A percentile compares a stretch with the other conserved stretches of the same genome.
phyloP scores from a whole-genome alignment of 2,113 vertebrate genomes.

The Thomomys bottae region DNA sequence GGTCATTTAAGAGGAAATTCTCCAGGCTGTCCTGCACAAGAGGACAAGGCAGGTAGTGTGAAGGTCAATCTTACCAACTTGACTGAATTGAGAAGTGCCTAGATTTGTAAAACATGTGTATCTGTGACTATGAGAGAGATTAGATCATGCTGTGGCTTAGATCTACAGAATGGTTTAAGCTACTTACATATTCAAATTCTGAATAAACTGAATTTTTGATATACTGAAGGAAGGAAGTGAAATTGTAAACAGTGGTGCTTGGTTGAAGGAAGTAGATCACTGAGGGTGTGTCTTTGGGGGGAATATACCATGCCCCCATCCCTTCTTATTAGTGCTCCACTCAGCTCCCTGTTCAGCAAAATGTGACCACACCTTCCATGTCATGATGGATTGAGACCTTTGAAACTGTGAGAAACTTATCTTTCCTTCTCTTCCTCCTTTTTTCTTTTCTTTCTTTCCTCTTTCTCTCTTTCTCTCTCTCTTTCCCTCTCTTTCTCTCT shows the following conservation, averaged over 20 bases:
- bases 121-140: background rate
- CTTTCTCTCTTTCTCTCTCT: no score
- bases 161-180: background rate
- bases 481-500: no score
- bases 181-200: background rate
- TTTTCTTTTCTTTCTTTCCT: no score
- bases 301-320: background rate
- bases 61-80: background rate
- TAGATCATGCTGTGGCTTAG: background rate
- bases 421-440: no score
- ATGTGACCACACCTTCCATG: background rate
- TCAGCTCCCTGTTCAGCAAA: background rate
- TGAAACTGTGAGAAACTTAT: background rate
- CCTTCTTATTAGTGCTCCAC: no score
- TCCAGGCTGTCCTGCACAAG: background rate
- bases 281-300: background rate
- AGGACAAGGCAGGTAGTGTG: background rate
- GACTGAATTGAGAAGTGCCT: background rate
- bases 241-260: background rate
- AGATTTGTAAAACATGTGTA: background rate
- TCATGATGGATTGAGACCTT: background rate
- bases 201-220: background rate
- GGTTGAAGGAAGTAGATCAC: background rate
- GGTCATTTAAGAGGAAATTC: background rate
- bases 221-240: background rate